phyloP scores from a whole-genome alignment of 1,140 invertebrate genomes.

The Drosophila pachea region DNA sequence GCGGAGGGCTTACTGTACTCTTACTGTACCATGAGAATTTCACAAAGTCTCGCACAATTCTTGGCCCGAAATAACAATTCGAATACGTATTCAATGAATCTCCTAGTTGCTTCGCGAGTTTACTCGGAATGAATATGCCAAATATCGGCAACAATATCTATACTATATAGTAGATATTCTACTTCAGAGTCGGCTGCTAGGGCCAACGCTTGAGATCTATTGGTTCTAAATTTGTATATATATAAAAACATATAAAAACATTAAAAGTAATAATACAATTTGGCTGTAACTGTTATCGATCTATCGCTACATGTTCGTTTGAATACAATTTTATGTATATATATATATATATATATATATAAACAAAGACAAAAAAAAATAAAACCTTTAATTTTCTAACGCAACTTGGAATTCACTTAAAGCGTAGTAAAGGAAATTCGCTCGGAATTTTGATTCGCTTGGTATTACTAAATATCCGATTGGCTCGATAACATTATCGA shows the following conservation, averaged over 20 bases:
- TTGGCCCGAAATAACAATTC: not conserved
- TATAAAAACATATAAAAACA: constrained; percentile 2
- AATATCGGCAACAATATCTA: constrained; percentile 11
- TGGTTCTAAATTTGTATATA: not conserved
- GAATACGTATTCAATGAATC: constrained; percentile 3
- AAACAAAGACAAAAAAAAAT: not conserved
- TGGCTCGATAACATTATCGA: constrained; percentile 4
- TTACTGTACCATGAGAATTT: not conserved
- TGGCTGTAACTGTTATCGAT: constrained; percentile 18
- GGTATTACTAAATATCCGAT: not conserved
- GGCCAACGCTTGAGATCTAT: constrained; percentile 6
- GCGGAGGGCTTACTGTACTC: constrained; percentile 15
- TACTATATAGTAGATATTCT: not conserved
- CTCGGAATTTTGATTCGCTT: constrained; percentile 9
- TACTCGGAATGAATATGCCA: constrained; percentile 2
- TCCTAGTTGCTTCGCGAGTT: no score
- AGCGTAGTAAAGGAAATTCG: constrained; percentile 4
- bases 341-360: no score
- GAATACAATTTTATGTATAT: not conserved
- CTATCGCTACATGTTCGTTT: constrained; percentile 1
- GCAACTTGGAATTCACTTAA: constrained; percentile 8
- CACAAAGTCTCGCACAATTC: not conserved
- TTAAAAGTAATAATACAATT: constrained; percentile 1
- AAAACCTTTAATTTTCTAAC: constrained; percentile 8
- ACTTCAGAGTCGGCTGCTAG: not conserved